A percentile compares a stretch with the other conserved stretches of the same genome.
These are phyloP conservation scores for Delphinus delphis DNA, from an alignment of 2,113 vertebrate genomes.

Conservation along the genomic window DNA sequence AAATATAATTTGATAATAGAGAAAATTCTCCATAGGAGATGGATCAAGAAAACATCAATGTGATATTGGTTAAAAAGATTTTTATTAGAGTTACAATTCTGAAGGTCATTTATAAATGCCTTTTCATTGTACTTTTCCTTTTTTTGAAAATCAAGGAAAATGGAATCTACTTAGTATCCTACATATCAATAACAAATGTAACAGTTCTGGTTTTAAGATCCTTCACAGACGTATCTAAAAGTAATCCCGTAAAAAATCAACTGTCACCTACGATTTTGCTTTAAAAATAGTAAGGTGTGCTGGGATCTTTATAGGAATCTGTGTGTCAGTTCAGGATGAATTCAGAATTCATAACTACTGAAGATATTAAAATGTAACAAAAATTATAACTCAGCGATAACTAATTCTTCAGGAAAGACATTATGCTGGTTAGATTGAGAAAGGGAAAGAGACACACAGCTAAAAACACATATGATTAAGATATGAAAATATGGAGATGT, in stretches of 20 bases:
- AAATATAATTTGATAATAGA: slow-evolving; percentile 29
- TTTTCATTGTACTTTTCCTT: background rate
- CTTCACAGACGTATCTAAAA: background rate
- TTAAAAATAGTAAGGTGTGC: background rate
- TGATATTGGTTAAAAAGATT: slow-evolving; percentile 23
- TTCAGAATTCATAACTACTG: background rate
- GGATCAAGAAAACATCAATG: background rate
- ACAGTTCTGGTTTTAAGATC: background rate
- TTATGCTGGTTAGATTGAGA: background rate
- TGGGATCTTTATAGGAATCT: background rate
- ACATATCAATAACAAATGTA: background rate
- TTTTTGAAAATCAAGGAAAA: background rate
- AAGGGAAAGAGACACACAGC: background rate
- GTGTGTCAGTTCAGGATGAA: slow-evolving; percentile 1
- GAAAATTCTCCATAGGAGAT: background rate
- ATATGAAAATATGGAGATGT: background rate
- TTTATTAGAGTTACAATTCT: slow-evolving; percentile 7
- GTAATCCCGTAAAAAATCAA: background rate
- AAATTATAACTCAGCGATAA: background rate
- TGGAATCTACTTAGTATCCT: background rate
- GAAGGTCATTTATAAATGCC: slow-evolving; percentile 20
- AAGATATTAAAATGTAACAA: background rate
- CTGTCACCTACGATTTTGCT: background rate
- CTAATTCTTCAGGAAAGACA: background rate
- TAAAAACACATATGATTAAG: background rate